These are phyloP conservation scores for Centropyge bicolor DNA, from an alignment of 2,797 vertebrate genomes.

Conservation along the genomic window DNA sequence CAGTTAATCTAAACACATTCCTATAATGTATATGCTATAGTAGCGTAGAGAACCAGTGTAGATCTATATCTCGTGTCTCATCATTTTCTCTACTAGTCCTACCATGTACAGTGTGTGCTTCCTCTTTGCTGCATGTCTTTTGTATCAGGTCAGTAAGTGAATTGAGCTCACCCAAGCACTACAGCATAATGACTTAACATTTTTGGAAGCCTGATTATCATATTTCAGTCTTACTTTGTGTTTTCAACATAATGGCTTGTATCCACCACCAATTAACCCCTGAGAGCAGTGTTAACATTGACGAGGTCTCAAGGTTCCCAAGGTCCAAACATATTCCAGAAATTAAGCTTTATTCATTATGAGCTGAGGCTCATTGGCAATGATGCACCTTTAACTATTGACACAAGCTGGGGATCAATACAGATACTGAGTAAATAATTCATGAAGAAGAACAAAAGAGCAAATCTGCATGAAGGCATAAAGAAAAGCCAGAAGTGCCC, in stretches of 20 bases:
- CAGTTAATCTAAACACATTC: neutral
- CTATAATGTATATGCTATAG: neutral
- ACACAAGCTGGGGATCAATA: slow-evolving; percentile 73
- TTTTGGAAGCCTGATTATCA: slow-evolving; percentile 47
- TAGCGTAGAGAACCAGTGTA: neutral
- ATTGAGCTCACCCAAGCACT: slow-evolving; percentile 18
- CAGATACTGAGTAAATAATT: slow-evolving; percentile 78
- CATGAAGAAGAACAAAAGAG: slow-evolving; percentile 73
- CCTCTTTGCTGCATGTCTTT: neutral
- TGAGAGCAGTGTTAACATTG: slow-evolving; percentile 65
- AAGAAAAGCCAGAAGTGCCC: slow-evolving; percentile 53
- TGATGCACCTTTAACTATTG: slow-evolving; percentile 70
- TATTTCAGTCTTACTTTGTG: slow-evolving; percentile 45
- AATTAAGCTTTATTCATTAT: slow-evolving; percentile 62
- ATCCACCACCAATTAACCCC: slow-evolving; percentile 61
- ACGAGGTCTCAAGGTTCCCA: slow-evolving; percentile 50
- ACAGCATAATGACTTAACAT: slow-evolving; percentile 41
- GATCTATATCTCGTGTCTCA: neutral
- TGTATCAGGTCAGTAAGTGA: slow-evolving; percentile 11
- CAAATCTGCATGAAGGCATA: slow-evolving; percentile 65
- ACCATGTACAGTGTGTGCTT: neutral
- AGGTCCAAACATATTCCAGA: slow-evolving; percentile 38
- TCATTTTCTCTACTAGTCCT: neutral
- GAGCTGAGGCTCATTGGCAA: slow-evolving; percentile 69
- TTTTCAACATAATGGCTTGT: slow-evolving; percentile 56